phyloP scores from a whole-genome alignment of 2,888 invertebrate genomes.

The Lucinisca nassula region DNA sequence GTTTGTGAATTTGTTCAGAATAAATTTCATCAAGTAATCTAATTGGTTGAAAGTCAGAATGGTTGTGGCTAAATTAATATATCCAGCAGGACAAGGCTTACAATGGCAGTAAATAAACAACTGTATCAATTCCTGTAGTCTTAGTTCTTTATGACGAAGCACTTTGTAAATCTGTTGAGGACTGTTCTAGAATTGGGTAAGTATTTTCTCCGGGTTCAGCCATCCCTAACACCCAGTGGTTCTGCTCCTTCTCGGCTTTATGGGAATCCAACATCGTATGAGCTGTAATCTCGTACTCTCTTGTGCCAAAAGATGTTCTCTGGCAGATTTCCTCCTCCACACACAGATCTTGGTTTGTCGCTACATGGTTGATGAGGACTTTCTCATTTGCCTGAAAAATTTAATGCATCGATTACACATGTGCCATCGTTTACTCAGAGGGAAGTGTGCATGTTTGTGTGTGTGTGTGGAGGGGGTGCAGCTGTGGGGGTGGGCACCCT shows the following conservation, averaged over 20 bases:
- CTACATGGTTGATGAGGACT: constrained; percentile 84
- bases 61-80: no score
- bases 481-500: no score
- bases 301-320: constrained; percentile 85
- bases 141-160: background rate
- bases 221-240: constrained; percentile 86
- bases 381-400: constrained; percentile 85
- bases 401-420: no score
- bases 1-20: no score
- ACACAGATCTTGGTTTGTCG: constrained; percentile 85
- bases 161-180: background rate
- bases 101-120: no score
- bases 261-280: constrained; percentile 86
- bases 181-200: constrained; percentile 67
- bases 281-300: constrained; percentile 86
- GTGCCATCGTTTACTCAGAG: no score
- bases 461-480: no score
- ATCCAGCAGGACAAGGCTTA: no score
- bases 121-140: no score
- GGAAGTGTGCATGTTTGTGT: no score
- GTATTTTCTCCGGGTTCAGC: constrained; percentile 82
- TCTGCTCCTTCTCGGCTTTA: constrained; percentile 85
- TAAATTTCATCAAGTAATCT: no score
- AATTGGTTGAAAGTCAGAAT: no score
- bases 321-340: constrained; percentile 82